phyloP scores from a whole-genome alignment of 2,113 vertebrate species.

The Halcyon senegalensis region DNA sequence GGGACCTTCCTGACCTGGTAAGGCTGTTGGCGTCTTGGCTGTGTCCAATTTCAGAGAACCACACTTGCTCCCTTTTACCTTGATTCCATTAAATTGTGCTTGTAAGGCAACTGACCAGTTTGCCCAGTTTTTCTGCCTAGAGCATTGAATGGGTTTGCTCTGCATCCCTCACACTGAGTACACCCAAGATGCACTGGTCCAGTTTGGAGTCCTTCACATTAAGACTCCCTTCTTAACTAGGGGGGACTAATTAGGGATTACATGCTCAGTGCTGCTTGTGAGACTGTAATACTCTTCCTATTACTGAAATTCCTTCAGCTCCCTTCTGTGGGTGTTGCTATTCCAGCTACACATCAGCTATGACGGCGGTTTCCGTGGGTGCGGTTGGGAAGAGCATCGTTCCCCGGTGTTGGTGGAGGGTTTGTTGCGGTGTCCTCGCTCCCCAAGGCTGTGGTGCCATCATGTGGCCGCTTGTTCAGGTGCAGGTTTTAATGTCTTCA shows the following conservation, averaged over 20 bases:
- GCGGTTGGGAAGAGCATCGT: background rate
- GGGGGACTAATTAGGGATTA: background rate
- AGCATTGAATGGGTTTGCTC: background rate
- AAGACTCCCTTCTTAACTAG: background rate
- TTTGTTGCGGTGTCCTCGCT: no score
- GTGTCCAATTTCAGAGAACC: background rate
- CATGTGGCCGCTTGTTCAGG: background rate
- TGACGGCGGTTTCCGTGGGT: background rate
- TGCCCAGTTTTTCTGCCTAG: background rate
- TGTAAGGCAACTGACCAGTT: background rate
- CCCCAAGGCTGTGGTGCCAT: constrained; percentile 6
- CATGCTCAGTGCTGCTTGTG: background rate
- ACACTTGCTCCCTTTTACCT: background rate
- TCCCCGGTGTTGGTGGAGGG: fast-evolving
- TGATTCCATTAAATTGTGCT: background rate
- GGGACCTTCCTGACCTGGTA: background rate
- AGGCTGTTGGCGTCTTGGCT: background rate
- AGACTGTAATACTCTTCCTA: background rate
- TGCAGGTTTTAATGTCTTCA: background rate
- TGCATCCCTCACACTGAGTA: background rate
- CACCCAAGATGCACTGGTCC: background rate
- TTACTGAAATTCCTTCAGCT: background rate
- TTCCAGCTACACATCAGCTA: fast-evolving
- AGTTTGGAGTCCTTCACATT: background rate
- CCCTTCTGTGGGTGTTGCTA: background rate